These are phyloP conservation scores for Drosophila takahashii DNA, from an alignment of 1,140 invertebrate genomes.

Conservation along the genomic window DNA sequence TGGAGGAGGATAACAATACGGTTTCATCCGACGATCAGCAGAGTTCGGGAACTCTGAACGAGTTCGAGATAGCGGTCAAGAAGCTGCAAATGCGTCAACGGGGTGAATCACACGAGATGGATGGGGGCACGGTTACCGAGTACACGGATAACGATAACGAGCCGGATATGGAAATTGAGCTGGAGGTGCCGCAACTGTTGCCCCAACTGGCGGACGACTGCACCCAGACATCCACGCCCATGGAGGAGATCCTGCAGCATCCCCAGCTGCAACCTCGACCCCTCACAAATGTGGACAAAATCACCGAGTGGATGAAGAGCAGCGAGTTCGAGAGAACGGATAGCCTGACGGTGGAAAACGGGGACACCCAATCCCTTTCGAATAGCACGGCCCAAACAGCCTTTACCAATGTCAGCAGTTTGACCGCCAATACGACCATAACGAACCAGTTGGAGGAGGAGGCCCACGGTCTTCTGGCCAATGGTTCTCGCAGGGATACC, in stretches of 20 bases:
- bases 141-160: slow-evolving; percentile 73
- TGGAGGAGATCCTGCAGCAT: slow-evolving; percentile 75
- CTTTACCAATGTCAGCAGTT: slow-evolving; percentile 68
- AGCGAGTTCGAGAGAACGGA: slow-evolving; percentile 80
- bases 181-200: slow-evolving; percentile 72
- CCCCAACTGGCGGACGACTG: slow-evolving; percentile 68
- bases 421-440: slow-evolving; percentile 75
- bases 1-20: slow-evolving; percentile 74
- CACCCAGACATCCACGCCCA: slow-evolving; percentile 79
- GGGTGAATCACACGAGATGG: slow-evolving; percentile 57
- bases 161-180: slow-evolving; percentile 71
- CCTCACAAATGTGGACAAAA: slow-evolving; percentile 73
- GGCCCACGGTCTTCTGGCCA: slow-evolving; percentile 86
- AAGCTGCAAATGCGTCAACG: slow-evolving; percentile 55
- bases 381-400: slow-evolving; percentile 69
- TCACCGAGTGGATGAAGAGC: slow-evolving; percentile 81
- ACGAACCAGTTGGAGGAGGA: slow-evolving; percentile 83
- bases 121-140: slow-evolving; percentile 61
- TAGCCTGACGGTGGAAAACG: slow-evolving; percentile 78
- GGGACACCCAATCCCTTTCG: slow-evolving; percentile 59
- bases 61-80: slow-evolving; percentile 67
- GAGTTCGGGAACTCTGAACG: slow-evolving; percentile 77
- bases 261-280: slow-evolving; percentile 62
- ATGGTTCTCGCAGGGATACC: slow-evolving; percentile 86
- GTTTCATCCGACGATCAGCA: slow-evolving; percentile 78